A percentile compares a stretch with the other conserved stretches of the same genome.
These are phyloP conservation scores for Neelides sp. DNA, from an alignment of 1,140 invertebrate genomes.

Conservation along the genomic window DNA sequence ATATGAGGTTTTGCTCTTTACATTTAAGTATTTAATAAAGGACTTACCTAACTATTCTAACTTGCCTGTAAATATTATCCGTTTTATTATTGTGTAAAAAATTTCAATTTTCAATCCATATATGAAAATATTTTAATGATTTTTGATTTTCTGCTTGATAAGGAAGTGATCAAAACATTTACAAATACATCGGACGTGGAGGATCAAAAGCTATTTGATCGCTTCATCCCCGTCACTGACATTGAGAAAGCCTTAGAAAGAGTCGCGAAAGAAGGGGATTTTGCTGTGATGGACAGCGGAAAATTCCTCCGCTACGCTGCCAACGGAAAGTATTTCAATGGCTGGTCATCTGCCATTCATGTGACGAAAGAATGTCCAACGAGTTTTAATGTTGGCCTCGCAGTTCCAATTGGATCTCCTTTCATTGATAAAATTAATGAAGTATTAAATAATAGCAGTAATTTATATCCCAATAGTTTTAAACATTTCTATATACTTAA, in stretches of 20 bases:
- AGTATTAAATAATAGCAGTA: not conserved
- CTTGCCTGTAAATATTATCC: too few species aligned
- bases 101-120: not conserved
- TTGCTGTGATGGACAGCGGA: constrained; percentile 25
- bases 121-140: not conserved
- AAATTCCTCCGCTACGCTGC: constrained; percentile 25
- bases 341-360: constrained; percentile 21
- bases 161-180: constrained; percentile 26
- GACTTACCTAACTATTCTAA: too few species aligned
- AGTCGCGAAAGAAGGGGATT: constrained; percentile 21
- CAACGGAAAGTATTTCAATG: constrained; percentile 26
- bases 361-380: constrained; percentile 28
- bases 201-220: constrained; percentile 21
- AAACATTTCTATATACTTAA: not conserved
- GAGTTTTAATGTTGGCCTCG: constrained; percentile 26
- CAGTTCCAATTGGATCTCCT: constrained; percentile 24
- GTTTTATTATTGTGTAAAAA: too few species aligned
- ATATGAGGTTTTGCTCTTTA: too few species aligned
- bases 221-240: constrained; percentile 15
- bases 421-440: constrained; percentile 26
- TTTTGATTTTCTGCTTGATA: not conserved
- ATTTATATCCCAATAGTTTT: not conserved
- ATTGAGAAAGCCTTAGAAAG: constrained; percentile 18
- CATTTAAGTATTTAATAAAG: too few species aligned
- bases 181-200: constrained; percentile 13